Percentiles rank a stretch among this genome's conserved stretches.
Conservation (phyloP, 2,888 invertebrate species). For the Lasioglossum calceatum region DNA sequence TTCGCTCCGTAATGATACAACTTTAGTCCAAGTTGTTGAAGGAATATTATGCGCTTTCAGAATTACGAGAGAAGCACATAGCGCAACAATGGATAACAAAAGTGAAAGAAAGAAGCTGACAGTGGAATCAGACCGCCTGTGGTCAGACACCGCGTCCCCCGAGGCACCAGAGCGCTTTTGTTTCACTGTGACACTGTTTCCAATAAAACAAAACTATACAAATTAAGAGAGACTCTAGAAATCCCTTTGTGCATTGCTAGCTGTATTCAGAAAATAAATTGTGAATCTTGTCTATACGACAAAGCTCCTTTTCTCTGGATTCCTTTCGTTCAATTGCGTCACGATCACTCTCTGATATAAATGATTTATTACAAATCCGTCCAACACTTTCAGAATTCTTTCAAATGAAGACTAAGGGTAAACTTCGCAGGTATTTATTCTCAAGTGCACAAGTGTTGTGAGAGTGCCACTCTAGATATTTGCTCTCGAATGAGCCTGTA, state of each 20-base stretch:
- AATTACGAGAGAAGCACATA: not conserved
- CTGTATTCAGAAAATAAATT: not conserved
- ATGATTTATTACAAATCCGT: not conserved
- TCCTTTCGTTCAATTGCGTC: not conserved
- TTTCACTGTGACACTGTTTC: not conserved
- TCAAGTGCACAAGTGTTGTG: not conserved
- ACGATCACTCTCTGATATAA: not conserved
- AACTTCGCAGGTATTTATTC: not conserved
- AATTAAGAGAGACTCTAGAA: not conserved
- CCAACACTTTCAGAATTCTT: not conserved
- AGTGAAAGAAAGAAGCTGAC: not conserved
- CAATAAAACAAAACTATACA: not conserved
- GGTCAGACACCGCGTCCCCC: not conserved
- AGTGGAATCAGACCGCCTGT: conserved; percentile 5
- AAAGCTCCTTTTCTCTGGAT: not conserved
- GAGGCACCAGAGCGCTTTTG: not conserved
- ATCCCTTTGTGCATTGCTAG: not conserved
- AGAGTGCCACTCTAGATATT: not conserved
- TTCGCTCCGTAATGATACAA: not conserved
- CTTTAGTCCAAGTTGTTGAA: not conserved
- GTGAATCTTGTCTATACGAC: not conserved
- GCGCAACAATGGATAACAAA: not conserved
- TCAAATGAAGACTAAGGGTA: not conserved
- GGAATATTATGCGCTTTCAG: not conserved
- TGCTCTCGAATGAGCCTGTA: not conserved